Evolutionary conservation across 2,888 invertebrate species (phyloP).

Genomic region (Ametastegia equiseti): DNA sequence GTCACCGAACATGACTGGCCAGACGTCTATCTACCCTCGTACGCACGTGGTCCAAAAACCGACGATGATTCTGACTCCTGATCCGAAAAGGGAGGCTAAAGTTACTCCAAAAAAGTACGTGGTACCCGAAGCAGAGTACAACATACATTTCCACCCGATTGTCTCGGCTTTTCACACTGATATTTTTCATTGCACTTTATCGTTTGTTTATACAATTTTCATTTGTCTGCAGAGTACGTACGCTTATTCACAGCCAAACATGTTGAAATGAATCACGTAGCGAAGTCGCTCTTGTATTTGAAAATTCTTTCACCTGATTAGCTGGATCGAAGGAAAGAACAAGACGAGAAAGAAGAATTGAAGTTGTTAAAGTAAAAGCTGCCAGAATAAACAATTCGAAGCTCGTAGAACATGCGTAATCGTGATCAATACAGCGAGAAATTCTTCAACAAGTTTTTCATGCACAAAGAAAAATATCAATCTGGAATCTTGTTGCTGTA

Average conservation of each 20-base stretch:
- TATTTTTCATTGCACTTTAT: conserved; percentile 2
- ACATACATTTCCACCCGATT: neutral
- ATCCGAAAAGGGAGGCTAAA: neutral
- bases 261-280: neutral
- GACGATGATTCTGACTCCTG: conserved; percentile 3
- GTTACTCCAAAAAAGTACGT: neutral
- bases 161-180: neutral
- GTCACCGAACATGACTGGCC: conserved; percentile 42
- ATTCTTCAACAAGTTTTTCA: neutral
- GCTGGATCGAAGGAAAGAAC: neutral
- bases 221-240: neutral
- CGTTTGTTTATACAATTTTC: neutral
- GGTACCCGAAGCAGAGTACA: neutral
- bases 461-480: neutral
- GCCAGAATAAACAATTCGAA: too few relatives aligned
- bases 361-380: too few relatives aligned
- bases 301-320: neutral
- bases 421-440: neutral
- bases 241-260: neutral
- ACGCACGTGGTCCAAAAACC: conserved; percentile 12
- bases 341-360: neutral
- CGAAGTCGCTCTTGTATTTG: neutral
- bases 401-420: neutral
- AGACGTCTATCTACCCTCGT: neutral
- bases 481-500: neutral